phyloP scores from a whole-genome alignment of 1,140 invertebrate genomes.

The Nephila pilipes region DNA sequence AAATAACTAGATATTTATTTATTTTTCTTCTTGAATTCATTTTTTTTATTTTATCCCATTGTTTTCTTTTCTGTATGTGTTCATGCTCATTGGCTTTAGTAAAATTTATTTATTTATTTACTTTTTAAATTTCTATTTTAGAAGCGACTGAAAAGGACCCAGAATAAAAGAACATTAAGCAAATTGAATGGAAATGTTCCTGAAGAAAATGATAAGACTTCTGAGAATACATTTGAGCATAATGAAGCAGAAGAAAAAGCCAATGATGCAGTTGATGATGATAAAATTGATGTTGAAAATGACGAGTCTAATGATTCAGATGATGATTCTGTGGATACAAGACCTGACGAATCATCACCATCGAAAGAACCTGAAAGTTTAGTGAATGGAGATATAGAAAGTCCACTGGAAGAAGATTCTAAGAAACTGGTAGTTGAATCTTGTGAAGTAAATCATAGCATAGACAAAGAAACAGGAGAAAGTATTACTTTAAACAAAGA shows the following conservation, averaged over 20 bases:
- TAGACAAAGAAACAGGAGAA: neutral
- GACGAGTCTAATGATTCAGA: neutral
- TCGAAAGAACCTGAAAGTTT: neutral
- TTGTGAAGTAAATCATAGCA: neutral
- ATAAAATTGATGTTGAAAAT: neutral
- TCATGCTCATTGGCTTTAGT: no score
- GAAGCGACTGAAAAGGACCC: neutral
- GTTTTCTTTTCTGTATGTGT: no score
- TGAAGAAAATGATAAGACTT: neutral
- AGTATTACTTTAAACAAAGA: neutral
- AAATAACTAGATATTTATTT: no score
- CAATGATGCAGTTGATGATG: neutral
- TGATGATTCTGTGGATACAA: neutral
- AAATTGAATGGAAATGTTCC: neutral
- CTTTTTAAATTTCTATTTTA: neutral
- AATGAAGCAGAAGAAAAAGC: no score
- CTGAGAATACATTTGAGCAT: neutral
- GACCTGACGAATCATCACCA: neutral
- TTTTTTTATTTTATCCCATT: no score
- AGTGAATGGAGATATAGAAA: neutral
- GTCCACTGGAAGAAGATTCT: neutral
- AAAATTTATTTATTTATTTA: no score
- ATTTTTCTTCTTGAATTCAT: no score
- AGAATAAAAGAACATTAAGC: neutral
- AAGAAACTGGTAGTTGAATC: neutral